A percentile compares a stretch with the other conserved stretches of the same genome.
These are phyloP conservation scores for Pseudocheirus occidentalis DNA, from an alignment of 2,797 vertebrate genomes.

Conservation along the genomic window DNA sequence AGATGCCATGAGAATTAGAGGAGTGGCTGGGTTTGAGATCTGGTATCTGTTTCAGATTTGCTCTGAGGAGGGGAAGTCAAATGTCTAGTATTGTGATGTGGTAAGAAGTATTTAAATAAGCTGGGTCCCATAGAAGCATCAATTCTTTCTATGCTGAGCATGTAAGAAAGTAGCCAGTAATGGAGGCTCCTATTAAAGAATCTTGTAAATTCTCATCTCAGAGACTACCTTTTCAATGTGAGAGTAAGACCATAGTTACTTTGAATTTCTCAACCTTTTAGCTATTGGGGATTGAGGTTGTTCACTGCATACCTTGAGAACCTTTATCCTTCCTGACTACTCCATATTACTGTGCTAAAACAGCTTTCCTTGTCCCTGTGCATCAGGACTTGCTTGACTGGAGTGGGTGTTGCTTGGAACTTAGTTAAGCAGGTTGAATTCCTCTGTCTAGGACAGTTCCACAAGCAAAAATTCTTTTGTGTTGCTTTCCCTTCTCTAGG, in stretches of 20 bases:
- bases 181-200: not conserved
- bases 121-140: not conserved
- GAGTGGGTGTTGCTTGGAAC: not conserved
- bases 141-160: not conserved
- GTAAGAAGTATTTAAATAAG: not conserved
- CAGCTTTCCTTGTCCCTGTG: not conserved
- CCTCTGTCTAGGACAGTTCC: not conserved
- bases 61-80: not conserved
- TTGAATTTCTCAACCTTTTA: not conserved
- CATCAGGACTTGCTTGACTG: not conserved
- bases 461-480: not conserved
- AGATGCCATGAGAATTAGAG: not conserved
- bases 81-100: not conserved
- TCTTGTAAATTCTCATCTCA: not conserved
- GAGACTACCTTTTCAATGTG: not conserved
- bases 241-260: not conserved
- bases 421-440: not conserved
- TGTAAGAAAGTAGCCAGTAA: not conserved
- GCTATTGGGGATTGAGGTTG: not conserved
- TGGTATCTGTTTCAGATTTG: not conserved
- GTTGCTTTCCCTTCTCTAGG: not conserved
- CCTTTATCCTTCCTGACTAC: not conserved
- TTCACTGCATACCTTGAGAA: not conserved
- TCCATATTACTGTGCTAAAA: not conserved
- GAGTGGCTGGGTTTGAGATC: not conserved